Evolutionary conservation across 2,113 vertebrate genomes (phyloP).

Genomic region (Elaphurus davidianus): DNA sequence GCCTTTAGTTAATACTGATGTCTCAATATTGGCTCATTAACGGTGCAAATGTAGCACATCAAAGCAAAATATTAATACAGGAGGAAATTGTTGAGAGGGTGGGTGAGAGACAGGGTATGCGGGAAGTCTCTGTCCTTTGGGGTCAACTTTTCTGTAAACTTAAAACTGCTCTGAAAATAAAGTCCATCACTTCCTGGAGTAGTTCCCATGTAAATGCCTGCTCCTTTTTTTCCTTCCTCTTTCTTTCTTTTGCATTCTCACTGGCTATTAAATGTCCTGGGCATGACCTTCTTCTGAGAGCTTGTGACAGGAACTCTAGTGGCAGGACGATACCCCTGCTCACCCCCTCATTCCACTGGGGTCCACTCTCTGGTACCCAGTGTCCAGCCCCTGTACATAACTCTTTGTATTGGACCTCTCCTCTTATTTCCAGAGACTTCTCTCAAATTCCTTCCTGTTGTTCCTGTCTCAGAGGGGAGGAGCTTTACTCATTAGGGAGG

Average conservation of each 20-base stretch:
- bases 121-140: not conserved
- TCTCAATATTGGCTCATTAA: not conserved
- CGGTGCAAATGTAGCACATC: not conserved
- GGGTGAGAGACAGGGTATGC: not conserved
- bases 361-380: not conserved
- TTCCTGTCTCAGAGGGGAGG: not conserved
- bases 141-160: not conserved
- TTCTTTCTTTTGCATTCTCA: accelerated
- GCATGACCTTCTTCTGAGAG: not conserved
- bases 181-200: not conserved
- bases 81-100: not conserved
- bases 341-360: not conserved
- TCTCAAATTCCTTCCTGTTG: not conserved
- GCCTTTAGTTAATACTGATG: not conserved
- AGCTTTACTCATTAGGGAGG: not conserved
- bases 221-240: accelerated
- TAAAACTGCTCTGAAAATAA: not conserved
- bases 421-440: not conserved
- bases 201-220: not conserved
- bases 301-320: not conserved
- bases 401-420: not conserved
- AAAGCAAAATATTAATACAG: not conserved
- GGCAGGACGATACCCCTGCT: accelerated
- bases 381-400: not conserved
- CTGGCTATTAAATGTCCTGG: not conserved